Base-by-base conservation (phyloP, 1,140 invertebrate genomes). In the Lineus longissimus region DNA sequence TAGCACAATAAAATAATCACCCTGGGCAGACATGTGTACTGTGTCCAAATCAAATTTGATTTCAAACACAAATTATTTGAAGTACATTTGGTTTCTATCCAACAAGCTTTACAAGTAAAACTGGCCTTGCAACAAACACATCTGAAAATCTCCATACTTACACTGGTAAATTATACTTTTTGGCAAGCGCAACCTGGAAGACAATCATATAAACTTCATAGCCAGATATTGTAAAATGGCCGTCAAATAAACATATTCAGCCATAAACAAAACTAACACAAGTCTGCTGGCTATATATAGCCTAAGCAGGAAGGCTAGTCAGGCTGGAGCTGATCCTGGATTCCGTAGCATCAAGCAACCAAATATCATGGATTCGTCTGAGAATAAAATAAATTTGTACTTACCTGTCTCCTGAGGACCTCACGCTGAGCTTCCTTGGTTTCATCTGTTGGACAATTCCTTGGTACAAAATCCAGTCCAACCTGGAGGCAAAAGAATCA, bases 381-480 rank as follows among this genome's bases (percentile, higher is more conserved):
- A 1, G 55, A 33, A 2, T 70, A 55, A 27, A 66, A 43, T 4
- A 68, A 66, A 0, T 60, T 66, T 1, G 58, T 4, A 57, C 62
- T 56, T 27, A 78, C 76, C 70, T 80, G 77, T 40, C 61, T 45
- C 22, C 62, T 64, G 31, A 81, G 65, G 19, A 79, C 78, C 54
- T 72, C 54, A 43, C 72, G 70, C 57, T 81, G 79, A 45, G 56
- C 58, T 17, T 69, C 67, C 63, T 77, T 81, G 30, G 76, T 69
- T 17, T 71, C 70, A 27, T 75, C 67, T 22, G 62, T 59, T 61
- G 69, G 70, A 40, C 65, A 67, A 54, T 73, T 70, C 51, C 74
- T 62, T 33, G 79, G 79, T 43, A 70, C 76, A 58, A 81, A 81
- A 58, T 81, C 79, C 13, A 81, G 66, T 15, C 79, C 79, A 58